Conservation (phyloP, 2,797 vertebrate species). For the Protosalanx chinensis region DNA sequence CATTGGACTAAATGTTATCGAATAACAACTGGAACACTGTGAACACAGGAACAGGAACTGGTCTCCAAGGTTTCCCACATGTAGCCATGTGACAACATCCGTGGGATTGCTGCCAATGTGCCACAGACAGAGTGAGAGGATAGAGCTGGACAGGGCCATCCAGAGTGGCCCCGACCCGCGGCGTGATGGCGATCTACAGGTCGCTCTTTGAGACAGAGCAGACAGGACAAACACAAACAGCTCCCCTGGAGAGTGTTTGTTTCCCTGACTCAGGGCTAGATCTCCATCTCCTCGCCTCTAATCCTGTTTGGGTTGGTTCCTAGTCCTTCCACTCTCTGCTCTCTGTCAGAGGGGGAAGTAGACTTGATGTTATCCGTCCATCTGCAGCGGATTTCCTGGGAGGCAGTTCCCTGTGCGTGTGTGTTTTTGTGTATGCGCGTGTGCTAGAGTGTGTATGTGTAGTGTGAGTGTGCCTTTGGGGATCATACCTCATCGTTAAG, state of each 20-base stretch:
- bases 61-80: constrained; percentile 24
- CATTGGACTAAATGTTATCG: neutral
- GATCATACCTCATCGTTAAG: neutral
- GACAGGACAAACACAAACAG: constrained; percentile 38
- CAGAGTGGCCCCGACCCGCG: constrained; percentile 15
- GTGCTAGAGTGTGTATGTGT: neutral
- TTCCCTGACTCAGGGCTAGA: constrained; percentile 38
- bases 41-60: neutral
- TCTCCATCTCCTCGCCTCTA: constrained; percentile 39
- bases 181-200: constrained; percentile 23
- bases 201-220: constrained; percentile 18
- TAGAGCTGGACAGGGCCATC: constrained; percentile 22
- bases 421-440: constrained; percentile 1
- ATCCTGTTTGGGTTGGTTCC: constrained; percentile 58
- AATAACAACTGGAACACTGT: neutral
- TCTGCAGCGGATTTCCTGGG: constrained; percentile 57
- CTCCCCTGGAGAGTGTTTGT: constrained; percentile 28
- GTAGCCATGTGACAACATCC: constrained; percentile 35
- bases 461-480: neutral
- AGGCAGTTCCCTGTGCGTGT: constrained; percentile 24
- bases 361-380: constrained; percentile 59
- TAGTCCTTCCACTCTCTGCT: constrained; percentile 38
- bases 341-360: constrained; percentile 57
- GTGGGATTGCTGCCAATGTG: constrained; percentile 24
- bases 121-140: constrained; percentile 24